Conservation (phyloP, 1,140 invertebrate genomes). For the Zaprionus nigranus region DNA sequence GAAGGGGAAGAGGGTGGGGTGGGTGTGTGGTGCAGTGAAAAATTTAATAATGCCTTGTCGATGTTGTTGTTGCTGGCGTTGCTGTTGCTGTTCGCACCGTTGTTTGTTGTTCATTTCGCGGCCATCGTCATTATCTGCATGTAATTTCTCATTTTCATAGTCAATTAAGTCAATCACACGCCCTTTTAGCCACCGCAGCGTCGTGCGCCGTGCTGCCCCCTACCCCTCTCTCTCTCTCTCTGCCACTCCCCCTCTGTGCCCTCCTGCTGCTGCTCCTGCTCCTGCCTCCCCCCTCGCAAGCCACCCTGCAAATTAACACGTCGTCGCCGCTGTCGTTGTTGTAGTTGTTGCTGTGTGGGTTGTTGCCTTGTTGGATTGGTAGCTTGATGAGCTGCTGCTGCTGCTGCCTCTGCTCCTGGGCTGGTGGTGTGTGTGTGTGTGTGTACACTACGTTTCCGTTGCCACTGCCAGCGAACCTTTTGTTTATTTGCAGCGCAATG, state of each 20-base stretch:
- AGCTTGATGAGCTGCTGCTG: conserved; percentile 6
- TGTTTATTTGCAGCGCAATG: conserved; percentile 76
- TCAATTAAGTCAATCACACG: conserved; percentile 85
- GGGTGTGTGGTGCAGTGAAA: conserved; percentile 20
- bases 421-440: conserved; percentile 7
- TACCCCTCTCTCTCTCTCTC: neutral
- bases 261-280: neutral
- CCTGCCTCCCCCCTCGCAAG: conserved; percentile 31
- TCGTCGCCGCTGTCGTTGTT: conserved; percentile 43
- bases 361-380: conserved; percentile 33
- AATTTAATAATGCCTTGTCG: conserved; percentile 52
- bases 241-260: neutral
- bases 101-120: conserved; percentile 77
- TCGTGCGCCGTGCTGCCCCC: conserved; percentile 17
- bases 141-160: conserved; percentile 85
- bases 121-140: conserved; percentile 78
- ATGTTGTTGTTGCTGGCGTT: conserved; percentile 21
- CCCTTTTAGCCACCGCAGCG: conserved; percentile 83
- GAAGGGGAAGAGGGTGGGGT: neutral
- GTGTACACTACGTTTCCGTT: conserved; percentile 64
- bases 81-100: conserved; percentile 16
- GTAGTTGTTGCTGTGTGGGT: conserved; percentile 11
- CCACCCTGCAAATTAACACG: conserved; percentile 78
- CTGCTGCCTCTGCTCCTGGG: neutral
- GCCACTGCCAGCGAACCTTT: conserved; percentile 37